Conservation (phyloP, 2,888 invertebrate genomes). For the Rhagium mordax region DNA sequence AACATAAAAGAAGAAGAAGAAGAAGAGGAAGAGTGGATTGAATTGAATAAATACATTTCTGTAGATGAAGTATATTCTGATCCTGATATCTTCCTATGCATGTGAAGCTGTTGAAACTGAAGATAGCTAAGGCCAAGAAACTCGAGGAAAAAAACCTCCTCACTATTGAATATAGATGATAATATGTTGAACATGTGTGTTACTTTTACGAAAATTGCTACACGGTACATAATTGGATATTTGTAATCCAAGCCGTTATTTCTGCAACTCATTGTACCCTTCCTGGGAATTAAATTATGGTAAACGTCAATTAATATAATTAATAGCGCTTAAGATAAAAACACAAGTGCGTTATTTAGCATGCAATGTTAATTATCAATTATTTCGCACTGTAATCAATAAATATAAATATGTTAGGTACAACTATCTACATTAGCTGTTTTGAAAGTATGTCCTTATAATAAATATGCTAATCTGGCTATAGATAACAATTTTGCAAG, state of each 20-base stretch:
- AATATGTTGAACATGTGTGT: no score
- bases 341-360: neutral
- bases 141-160: no score
- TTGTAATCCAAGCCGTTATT: neutral
- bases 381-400: neutral
- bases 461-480: neutral
- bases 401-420: neutral
- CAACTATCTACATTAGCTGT: neutral
- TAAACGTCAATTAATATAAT: neutral
- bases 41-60: no score
- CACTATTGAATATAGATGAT: no score
- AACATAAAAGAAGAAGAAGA: no score
- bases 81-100: no score
- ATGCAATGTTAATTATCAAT: conserved; percentile 1
- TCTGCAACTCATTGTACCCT: conserved; percentile 3
- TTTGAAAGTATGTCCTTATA: conserved; percentile 10
- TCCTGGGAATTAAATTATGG: neutral
- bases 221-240: no score
- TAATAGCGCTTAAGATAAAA: neutral
- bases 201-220: no score
- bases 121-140: no score
- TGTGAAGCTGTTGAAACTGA: no score
- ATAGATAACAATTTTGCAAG: conserved; percentile 1
- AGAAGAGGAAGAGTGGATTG: no score
- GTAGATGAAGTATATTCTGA: no score